Evolutionary conservation across 2,888 invertebrate genomes (phyloP).

Genomic region (Xanthostigma xanthostigma): DNA sequence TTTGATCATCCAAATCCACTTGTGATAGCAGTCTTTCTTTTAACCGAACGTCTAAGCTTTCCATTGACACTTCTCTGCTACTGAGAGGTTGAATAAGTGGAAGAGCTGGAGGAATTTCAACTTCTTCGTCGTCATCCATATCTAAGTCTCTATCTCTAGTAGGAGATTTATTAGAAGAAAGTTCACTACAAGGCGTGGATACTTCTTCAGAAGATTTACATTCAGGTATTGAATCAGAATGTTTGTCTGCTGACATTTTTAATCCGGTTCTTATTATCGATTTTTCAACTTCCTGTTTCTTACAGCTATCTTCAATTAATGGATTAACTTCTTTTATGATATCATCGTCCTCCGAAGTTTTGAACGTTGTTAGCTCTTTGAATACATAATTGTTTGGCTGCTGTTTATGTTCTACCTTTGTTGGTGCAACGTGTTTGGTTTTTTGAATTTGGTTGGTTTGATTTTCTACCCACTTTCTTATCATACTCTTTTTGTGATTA

Average conservation of each 20-base stretch:
- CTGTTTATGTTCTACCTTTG: slow-evolving; percentile 26
- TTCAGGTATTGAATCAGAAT: slow-evolving; percentile 23
- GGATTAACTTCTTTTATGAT: slow-evolving; percentile 25
- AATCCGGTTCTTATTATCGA: slow-evolving; percentile 44
- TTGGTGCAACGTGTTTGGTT: slow-evolving; percentile 40
- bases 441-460: slow-evolving; percentile 71
- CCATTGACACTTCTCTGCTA: slow-evolving; percentile 69
- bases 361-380: slow-evolving; percentile 47
- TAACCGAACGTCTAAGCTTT: slow-evolving; percentile 61
- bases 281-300: slow-evolving; percentile 41
- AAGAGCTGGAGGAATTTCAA: slow-evolving; percentile 66
- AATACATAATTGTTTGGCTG: slow-evolving; percentile 28
- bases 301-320: slow-evolving; percentile 35
- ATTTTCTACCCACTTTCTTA: slow-evolving; percentile 84
- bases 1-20: slow-evolving; percentile 21
- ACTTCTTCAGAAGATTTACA: slow-evolving; percentile 22
- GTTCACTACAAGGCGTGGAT: slow-evolving; percentile 4
- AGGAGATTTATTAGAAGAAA: slow-evolving; percentile 18
- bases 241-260: slow-evolving; percentile 25
- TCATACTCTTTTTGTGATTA: slow-evolving; percentile 84
- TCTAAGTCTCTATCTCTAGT: slow-evolving; percentile 37
- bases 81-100: slow-evolving; percentile 65
- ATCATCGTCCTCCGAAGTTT: slow-evolving; percentile 33
- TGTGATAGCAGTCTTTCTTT: slow-evolving; percentile 48
- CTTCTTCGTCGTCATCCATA: slow-evolving; percentile 66